Evolutionary conservation across 2,888 invertebrate genomes (phyloP).

Genomic region (Timema podura): DNA sequence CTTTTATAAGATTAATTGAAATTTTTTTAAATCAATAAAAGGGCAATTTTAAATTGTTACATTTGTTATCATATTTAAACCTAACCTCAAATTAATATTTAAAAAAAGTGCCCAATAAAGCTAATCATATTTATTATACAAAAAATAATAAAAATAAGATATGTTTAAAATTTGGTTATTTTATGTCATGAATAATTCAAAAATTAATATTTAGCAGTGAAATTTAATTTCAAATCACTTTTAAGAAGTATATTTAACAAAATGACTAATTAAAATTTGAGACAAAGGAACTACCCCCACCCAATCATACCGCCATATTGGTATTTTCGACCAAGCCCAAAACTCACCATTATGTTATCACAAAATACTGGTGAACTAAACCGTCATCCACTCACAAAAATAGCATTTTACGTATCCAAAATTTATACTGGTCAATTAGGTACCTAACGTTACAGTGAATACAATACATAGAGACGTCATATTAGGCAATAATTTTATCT

Average conservation of each 20-base stretch:
- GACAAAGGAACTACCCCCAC: constrained; percentile 24
- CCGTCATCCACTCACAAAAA: constrained; percentile 54
- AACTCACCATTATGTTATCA: constrained; percentile 65
- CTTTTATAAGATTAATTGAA: too few species aligned
- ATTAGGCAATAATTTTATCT: constrained; percentile 49
- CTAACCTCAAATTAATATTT: too few species aligned
- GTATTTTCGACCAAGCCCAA: constrained; percentile 45
- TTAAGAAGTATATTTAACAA: neutral
- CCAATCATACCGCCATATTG: constrained; percentile 45
- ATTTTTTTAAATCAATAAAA: too few species aligned
- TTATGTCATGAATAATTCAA: too few species aligned
- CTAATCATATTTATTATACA: neutral
- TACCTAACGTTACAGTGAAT: constrained; percentile 50
- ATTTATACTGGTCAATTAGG: constrained; percentile 49
- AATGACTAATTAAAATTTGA: constrained; percentile 8
- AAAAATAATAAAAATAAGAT: neutral
- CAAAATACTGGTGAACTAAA: constrained; percentile 55
- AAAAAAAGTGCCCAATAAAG: too few species aligned
- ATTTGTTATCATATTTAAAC: too few species aligned
- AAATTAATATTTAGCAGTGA: neutral
- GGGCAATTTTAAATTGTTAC: too few species aligned
- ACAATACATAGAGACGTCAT: constrained; percentile 49
- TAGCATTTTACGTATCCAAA: constrained; percentile 46
- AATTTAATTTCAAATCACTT: neutral
- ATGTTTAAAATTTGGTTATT: constrained; percentile 7